Base-by-base conservation (phyloP, 2,888 invertebrate genomes). In the Chrysolina americana region DNA sequence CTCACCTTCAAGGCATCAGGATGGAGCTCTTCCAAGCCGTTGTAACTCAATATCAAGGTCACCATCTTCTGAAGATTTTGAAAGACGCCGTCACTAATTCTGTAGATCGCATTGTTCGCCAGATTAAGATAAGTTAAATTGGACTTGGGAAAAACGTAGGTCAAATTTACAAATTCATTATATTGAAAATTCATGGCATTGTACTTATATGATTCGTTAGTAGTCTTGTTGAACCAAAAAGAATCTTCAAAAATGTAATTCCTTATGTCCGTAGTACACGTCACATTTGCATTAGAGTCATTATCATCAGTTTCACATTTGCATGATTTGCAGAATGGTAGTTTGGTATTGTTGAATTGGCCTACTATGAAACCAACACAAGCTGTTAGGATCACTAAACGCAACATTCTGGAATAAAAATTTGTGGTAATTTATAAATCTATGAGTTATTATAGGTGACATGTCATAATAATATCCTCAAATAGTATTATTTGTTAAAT, bases 1-100 rank as follows among this genome's bases (percentile, higher is more conserved):
- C 89, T 86, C 87, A 94, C 95, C 89, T 92, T 90, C 83, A 96
- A 95, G 11, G 92, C 90, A 71, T 92, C 89, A 0, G 93, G 94
- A 75, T 87, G 87, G 2, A 96, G 85, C 0, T 87, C 87, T 0
- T 91, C 91, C 23, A 96, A 87, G 62, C 91, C 89, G 80, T 96
- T 96, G 75, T 92, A 86, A 73, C 94, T 94, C 76, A 96, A 87
- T 85, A 95, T 93, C 63, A 96, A 83, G 2, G 90, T 90, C 0
- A 88, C 88, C 85, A 96, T 89, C 63, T 91, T 89, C 63, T 90
- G 90, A 10, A 95, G 86, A 75, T 92, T 89, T 74, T 88, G 89
- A 84, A 96, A 96, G 19, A 92, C 92, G 0, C 88, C 89, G 15
- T 89, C 86, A 8, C 90, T 91, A 65, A 96, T 93, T 10, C 83